Evolutionary conservation across 2,113 vertebrate genomes (phyloP), one percentile per base, ranked within the genome.

Genomic region (Oreochromis aureus): DNA sequence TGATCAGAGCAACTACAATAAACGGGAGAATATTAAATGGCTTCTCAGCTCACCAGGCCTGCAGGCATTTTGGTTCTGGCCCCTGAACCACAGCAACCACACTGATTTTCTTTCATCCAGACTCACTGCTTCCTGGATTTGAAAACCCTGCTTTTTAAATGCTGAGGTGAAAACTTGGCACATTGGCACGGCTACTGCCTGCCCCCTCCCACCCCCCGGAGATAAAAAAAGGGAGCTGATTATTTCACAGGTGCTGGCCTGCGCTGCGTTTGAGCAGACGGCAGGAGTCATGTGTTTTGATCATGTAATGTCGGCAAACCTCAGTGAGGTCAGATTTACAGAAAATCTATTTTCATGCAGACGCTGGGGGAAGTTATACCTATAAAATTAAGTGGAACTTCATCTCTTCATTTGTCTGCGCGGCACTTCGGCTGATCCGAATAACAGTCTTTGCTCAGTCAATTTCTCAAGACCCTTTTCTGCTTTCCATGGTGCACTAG

Each of bases 1-100:
- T 93, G 93, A 94, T 95, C 87, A 91, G 87, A 95, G 92, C 69
- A 90, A 73, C 87, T 92, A 91, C 87, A 91, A 91, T 93, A 92
- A 93, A 93, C 85, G 71, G 56, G 44, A 87, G 86, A 90, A 87
- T 91, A 94, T 95, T 93, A 87, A 93, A 93, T 92, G 87, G 88
- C 93, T 53, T 90, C 84, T 93, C 87, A 61, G 90, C 81, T 92
- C 87, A 54, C 85, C 85, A 93, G 56, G 84, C 89, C 84, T 92
- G 61, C 83, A 78, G 79, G 87, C 88, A 53, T 91, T 92, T 93
- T 92, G 93, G 87, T 89, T 89, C 83, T 32, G 19, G 84, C 81
- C 87, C 84, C 84, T 86, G 82, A 90, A 94, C 94, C 93, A 69
- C 91, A 92, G 87, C 82, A 86, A 94, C 95, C 94, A 79, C 93